A percentile compares a stretch with the other conserved stretches of the same genome.
phyloP scores from a whole-genome alignment of 2,797 vertebrate species.

The Sylvilagus floridanus region DNA sequence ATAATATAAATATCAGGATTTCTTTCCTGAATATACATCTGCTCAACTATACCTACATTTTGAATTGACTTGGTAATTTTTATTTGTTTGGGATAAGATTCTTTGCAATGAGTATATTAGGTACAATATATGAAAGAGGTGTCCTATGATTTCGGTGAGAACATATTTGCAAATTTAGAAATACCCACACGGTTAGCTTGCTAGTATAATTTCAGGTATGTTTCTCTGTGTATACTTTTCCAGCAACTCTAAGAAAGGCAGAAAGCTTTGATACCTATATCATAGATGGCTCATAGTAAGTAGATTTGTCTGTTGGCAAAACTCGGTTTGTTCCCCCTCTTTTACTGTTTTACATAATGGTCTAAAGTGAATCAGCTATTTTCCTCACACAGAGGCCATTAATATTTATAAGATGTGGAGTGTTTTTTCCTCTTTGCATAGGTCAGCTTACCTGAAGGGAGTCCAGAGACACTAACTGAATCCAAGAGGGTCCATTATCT shows the following conservation, averaged over 20 bases:
- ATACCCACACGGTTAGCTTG: neutral
- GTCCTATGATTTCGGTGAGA: neutral
- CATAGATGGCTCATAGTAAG: neutral
- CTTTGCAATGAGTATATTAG: neutral
- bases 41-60: neutral
- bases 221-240: neutral
- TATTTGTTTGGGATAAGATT: neutral
- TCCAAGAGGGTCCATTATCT: neutral
- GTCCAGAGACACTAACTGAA: neutral
- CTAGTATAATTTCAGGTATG: neutral
- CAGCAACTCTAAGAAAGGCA: neutral
- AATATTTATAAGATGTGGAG: neutral
- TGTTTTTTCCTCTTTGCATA: neutral
- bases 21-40: neutral
- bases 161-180: neutral
- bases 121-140: neutral
- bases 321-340: neutral
- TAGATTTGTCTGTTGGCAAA: neutral
- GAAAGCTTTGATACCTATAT: neutral
- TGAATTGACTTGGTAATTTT: neutral
- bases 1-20: neutral
- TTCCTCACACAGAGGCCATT: neutral
- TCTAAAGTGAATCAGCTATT: neutral
- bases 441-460: neutral
- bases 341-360: neutral